Percentiles rank a stretch among this genome's conserved stretches.
phyloP scores from a whole-genome alignment of 2,888 invertebrate genomes.

The Flexamia atlantica region DNA sequence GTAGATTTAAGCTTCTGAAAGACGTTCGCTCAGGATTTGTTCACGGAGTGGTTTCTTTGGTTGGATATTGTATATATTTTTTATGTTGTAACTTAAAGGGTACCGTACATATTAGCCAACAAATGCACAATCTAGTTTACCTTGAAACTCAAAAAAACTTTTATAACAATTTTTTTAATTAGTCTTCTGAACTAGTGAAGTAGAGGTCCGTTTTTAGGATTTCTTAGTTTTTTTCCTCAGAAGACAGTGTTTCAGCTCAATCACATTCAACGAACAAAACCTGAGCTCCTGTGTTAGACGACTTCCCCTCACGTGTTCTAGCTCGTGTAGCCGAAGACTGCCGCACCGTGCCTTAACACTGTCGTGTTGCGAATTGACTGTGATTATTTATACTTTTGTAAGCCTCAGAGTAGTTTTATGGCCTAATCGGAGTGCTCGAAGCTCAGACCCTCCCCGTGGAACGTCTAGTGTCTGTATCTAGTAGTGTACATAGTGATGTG shows the following conservation, averaged over 20 bases:
- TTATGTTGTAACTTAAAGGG: no score
- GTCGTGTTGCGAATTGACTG: conserved; percentile 39
- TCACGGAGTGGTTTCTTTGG: no score
- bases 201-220: no score
- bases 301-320: background rate
- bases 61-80: no score
- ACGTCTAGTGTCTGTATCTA: conserved; percentile 40
- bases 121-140: no score
- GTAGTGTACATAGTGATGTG: conserved; percentile 25
- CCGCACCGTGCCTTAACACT: conserved; percentile 46
- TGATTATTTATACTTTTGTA: conserved; percentile 55
- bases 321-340: conserved; percentile 25
- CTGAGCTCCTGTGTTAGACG: background rate
- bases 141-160: no score
- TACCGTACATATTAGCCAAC: no score
- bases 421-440: conserved; percentile 10
- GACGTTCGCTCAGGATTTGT: conserved; percentile 4
- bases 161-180: no score
- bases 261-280: no score
- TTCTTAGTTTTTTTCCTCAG: no score
- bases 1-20: background rate
- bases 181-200: no score
- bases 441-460: background rate
- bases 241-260: no score
- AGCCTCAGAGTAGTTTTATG: conserved; percentile 20